Percentiles rank a stretch among this genome's conserved stretches.
These are phyloP conservation scores for Emmelina monodactyla DNA, from an alignment of 2,888 invertebrate genomes.

Conservation along the genomic window DNA sequence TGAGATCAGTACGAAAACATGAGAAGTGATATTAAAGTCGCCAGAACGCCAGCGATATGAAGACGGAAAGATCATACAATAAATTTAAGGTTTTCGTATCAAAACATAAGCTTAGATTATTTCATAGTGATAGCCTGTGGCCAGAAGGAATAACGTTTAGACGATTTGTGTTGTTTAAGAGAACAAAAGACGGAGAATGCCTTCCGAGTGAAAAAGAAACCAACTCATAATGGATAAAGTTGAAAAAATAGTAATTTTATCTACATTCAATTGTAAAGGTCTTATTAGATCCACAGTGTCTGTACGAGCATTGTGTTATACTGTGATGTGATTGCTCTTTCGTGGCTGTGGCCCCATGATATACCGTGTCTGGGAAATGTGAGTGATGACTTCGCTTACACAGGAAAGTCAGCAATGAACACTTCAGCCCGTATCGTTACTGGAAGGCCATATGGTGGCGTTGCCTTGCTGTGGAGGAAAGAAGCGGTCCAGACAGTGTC, in stretches of 20 bases:
- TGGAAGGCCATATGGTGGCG: too few species aligned
- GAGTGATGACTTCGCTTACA: background rate
- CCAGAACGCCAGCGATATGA: constrained; percentile 1
- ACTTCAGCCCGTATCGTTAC: background rate
- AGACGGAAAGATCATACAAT: constrained; percentile 4
- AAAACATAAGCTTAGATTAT: constrained; percentile 4
- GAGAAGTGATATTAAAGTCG: background rate
- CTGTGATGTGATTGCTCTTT: background rate
- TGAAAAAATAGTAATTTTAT: background rate
- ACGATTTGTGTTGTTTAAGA: background rate
- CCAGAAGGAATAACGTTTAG: constrained; percentile 2
- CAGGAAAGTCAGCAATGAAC: constrained; percentile 1
- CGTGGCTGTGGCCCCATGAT: constrained; percentile 3
- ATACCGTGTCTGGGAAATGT: constrained; percentile 1
- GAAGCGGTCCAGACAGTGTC: background rate
- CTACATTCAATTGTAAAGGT: constrained; percentile 3
- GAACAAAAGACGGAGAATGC: background rate
- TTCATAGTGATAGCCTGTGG: constrained; percentile 4
- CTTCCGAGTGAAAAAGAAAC: background rate
- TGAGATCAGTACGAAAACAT: constrained; percentile 1
- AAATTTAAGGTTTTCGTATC: constrained; percentile 7
- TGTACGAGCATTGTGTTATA: constrained; percentile 1
- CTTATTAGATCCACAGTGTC: background rate
- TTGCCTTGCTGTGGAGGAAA: too few species aligned
- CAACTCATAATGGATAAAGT: background rate